A percentile compares a stretch with the other conserved stretches of the same genome.
Evolutionary conservation across 2,888 invertebrate species (phyloP).

Genomic region (Plebejus melissa): DNA sequence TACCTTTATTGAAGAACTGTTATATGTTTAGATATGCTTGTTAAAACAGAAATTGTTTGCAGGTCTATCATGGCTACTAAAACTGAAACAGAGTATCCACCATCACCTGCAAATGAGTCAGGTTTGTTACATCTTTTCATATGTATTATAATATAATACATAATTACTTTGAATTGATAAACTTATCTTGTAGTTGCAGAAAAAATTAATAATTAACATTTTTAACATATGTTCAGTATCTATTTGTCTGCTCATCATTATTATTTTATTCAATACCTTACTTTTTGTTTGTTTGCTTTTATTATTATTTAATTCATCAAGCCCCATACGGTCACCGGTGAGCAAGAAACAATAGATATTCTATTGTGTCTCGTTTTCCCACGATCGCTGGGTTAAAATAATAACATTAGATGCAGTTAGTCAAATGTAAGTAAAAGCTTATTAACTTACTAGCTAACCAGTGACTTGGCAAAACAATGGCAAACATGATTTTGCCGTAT

Average conservation of each 20-base stretch:
- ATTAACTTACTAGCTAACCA: no score
- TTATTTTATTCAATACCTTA: background rate
- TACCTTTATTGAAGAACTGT: background rate
- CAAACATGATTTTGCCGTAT: no score
- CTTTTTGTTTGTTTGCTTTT: background rate
- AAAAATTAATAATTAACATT: background rate
- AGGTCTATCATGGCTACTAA: slow-evolving; percentile 73
- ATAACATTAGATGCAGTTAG: no score
- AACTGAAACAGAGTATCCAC: slow-evolving; percentile 60
- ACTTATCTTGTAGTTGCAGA: background rate
- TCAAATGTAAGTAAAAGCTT: background rate
- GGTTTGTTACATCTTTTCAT: slow-evolving; percentile 52
- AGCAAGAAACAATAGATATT: no score
- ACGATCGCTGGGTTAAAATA: no score
- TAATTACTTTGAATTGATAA: background rate
- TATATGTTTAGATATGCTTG: background rate
- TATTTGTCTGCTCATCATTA: background rate
- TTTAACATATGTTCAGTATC: background rate
- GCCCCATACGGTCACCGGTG: no score
- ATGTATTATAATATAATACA: background rate
- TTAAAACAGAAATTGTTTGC: slow-evolving; percentile 52
- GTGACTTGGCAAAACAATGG: no score
- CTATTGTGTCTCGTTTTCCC: no score
- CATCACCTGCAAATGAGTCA: slow-evolving; percentile 66
- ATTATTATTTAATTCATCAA: background rate